Conservation (phyloP, 2,888 invertebrate species). For the Hoplodrina ambigua region DNA sequence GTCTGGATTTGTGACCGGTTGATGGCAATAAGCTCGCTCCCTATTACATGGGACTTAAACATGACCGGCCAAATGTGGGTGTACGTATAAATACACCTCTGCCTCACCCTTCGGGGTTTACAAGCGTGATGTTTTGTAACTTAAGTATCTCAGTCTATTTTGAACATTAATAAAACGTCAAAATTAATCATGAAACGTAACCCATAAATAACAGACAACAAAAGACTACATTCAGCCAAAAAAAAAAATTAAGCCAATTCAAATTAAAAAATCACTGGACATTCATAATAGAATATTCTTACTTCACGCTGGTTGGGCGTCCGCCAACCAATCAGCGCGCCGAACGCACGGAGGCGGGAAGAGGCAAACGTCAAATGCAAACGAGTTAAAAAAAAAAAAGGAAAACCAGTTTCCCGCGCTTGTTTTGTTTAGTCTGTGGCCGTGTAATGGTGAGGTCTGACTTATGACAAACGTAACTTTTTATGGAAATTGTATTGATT, state of each 20-base stretch:
- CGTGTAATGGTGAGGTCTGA: slow-evolving; percentile 71
- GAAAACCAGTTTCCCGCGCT: slow-evolving; percentile 77
- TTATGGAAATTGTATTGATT: slow-evolving; percentile 32
- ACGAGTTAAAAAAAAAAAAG: slow-evolving; percentile 73
- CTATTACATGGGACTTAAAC: too few species aligned
- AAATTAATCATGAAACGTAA: slow-evolving; percentile 32
- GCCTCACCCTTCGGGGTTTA: too few species aligned
- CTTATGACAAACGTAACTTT: slow-evolving; percentile 64
- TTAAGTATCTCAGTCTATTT: background rate
- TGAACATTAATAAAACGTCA: slow-evolving; percentile 18
- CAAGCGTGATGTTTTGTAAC: too few species aligned
- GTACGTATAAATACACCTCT: too few species aligned
- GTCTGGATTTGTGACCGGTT: too few species aligned
- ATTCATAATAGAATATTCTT: slow-evolving; percentile 75
- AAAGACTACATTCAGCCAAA: slow-evolving; percentile 37
- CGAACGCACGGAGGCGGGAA: slow-evolving; percentile 83
- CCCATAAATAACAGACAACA: slow-evolving; percentile 41
- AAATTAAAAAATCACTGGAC: slow-evolving; percentile 63
- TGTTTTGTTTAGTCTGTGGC: slow-evolving; percentile 78
- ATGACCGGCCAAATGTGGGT: too few species aligned
- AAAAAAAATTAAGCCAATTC: slow-evolving; percentile 53
- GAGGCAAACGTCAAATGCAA: slow-evolving; percentile 88
- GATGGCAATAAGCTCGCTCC: too few species aligned
- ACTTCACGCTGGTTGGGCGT: slow-evolving; percentile 74
- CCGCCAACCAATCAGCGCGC: slow-evolving; percentile 77